Evolutionary conservation across 2,113 vertebrate species (phyloP), one percentile per base, ranked within the genome.

Genomic region (Saguinus imperator): DNA sequence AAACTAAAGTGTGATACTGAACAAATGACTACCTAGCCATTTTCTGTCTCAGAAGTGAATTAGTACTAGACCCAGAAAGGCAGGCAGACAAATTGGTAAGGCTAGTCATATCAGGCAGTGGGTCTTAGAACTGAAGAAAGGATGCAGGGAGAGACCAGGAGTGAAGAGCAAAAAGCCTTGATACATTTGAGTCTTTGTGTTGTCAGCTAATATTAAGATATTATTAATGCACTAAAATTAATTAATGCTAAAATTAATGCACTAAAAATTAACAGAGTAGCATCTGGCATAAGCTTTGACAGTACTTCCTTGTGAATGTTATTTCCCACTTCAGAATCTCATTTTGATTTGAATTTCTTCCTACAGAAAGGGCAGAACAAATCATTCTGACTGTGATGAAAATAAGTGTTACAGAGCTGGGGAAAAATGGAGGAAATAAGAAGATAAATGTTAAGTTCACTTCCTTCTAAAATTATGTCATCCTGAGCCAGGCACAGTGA

Each of bases 391-490:
- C 85, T 97, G 55, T 91, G n/a, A 57, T 79, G 73, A 88, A 92
- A 97, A 93, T 72, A 87, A 96, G 75, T 77, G 72, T 88, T 89
- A 95, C 13, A 27, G 64, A 89, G 13, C 55, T 35, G 5, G 25
- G 25, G 37, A 68, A 37, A 58, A 52, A 48, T 21, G 48, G 40
- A 64, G 29, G n/a, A 23, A 50, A 61, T 57, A 52, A 48, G 18
- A 94, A 82, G 96, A 95, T 17, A 93, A 95, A 86, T 81, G 72
- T 86, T 80, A 97, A 96, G 91, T 84, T 91, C n/a, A 83, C 10
- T 94, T 76, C n/a, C 40, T 94, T 93, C 92, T 97, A 94, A 96
- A 97, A 88, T 94, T 73, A 94, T 57, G 55, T 83, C 85, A 94
- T 89, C 43, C 55, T 72, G 68, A 93, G 83, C 32, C 66, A 68